Base-by-base conservation (phyloP, 2,797 vertebrate genomes). In the Setipinna tenuifilis region DNA sequence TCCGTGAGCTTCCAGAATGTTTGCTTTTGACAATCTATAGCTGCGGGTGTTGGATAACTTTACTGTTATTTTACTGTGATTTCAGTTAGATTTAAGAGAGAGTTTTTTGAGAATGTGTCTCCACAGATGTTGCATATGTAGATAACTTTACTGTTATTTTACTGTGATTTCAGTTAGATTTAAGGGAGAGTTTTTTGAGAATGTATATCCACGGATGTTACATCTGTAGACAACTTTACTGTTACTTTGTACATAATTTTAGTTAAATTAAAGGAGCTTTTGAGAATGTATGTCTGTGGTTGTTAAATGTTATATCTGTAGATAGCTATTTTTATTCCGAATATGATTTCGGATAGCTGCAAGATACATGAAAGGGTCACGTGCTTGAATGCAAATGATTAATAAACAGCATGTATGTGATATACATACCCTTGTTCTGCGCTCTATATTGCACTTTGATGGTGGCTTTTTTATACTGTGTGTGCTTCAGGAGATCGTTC, bases 1-100 rank as follows among this genome's bases (percentile, higher is more conserved):
- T 93, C 91, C 83, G 88, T 85, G 89, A 93, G 93, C 89, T 90
- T 90, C 88, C 31, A 82, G 84, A 87, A 90, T 89, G 87, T 90
- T 87, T 88, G 88, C 90, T 89, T 92, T 90, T n/a, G 91, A 89
- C 87, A 89, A 86, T 86, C 85, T 54, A 86, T 86, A 87, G 88
- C 84, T 87, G 58, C 83, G 89, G 90, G 91, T 91, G 91, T 91
- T 14, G 16, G 68, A 71, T 71, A 71, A 35, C 31, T 75, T 75
- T 19, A 31, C 50, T 54, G 50, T 54, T 54, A 14, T 14, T 9
- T 54, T 41, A 41, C 35, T n/a, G 5, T 41, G 7, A 54, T 54
- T 14, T 54, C 9, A 54, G 50, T 14, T 54, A 54, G 50, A 54
- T 54, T 41, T 2, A 5, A 5, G 5, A n/a, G n/a, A n/a, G 35